phyloP scores from a whole-genome alignment of 2,797 vertebrate genomes.

The Naso thynnoides region DNA sequence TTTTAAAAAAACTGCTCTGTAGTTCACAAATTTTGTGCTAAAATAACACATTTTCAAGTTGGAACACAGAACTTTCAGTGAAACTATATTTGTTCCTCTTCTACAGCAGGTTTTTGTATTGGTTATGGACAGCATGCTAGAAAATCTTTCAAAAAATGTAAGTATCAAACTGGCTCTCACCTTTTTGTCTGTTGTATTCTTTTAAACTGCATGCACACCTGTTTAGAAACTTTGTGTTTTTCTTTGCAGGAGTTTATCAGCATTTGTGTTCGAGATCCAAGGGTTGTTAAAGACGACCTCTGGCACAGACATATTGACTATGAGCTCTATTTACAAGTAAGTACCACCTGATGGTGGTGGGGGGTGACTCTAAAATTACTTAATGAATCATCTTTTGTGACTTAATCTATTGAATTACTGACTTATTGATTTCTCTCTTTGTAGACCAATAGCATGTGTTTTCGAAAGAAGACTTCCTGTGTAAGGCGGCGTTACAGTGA shows the following conservation, averaged over 20 bases:
- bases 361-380: neutral
- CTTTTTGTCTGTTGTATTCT: neutral
- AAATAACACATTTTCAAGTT: neutral
- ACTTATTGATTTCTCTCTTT: too few relatives aligned
- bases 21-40: neutral
- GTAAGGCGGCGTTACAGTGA: conserved; percentile 94
- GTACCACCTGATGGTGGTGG: conserved; percentile 54
- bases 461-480: conserved; percentile 92
- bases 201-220: neutral
- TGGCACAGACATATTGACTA: conserved; percentile 93
- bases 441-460: conserved; percentile 98
- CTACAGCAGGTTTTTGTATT: conserved; percentile 42
- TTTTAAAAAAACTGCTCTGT: neutral
- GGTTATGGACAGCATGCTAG: conserved; percentile 70
- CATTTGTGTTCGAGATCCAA: conserved; percentile 90
- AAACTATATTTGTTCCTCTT: neutral
- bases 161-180: conserved; percentile 36
- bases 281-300: conserved; percentile 87
- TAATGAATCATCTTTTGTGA: neutral
- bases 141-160: conserved; percentile 68
- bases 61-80: neutral
- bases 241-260: conserved; percentile 92
- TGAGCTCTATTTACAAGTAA: conserved; percentile 93
- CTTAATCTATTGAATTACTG: neutral
- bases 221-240: neutral